Evolutionary conservation across 2,113 vertebrate genomes (phyloP), one percentile per base, ranked within the genome.

Genomic region (Entosphenus tridentatus): DNA sequence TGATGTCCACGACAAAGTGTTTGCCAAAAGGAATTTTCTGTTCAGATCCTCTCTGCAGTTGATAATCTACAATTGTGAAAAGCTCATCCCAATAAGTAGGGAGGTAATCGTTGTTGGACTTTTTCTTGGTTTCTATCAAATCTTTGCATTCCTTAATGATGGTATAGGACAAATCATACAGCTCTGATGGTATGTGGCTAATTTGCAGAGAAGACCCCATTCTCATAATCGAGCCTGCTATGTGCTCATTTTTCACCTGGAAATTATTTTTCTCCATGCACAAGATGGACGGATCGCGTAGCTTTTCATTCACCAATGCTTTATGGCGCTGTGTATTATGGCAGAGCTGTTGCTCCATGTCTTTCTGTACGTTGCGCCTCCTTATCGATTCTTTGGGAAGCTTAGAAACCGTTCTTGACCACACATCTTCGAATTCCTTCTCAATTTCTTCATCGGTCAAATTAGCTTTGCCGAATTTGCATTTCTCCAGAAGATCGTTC

Each of bases 401-500:
- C 69, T 73, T 76, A 10, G 76, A 79, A 12, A 81, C 69, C 1
- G 71, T 74, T 55, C 75, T 73, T 21, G 65, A 74, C 82, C 82
- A 85, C 68, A 78, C 81, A 8, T 73, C 73, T 21, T 77, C 79
- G 80, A 83, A 83, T 71, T 81, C 78, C 6, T 74, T 67, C 67
- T 80, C 72, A 10, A 83, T 73, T n/a, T 78, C 72, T 57, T 57
- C 10, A 68, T 77, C 76, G 67, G 75, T 57, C 16, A 78, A 57
- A 7, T 77, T 68, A 57, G 17, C 16, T 11, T 80, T 72, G 2
- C 58, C 75, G 55, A 72, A 72, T 68, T 73, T 80, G 70, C 75
- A 76, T 11, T 69, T 73, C 65, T 78, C 72, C 21, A 77, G 9
- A 12, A 82, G 76, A 55, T 69, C 67, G 4, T 21, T 67, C 3